A percentile compares a stretch with the other conserved stretches of the same genome.
phyloP scores from a whole-genome alignment of 2,113 vertebrate species.

The Hucho hucho region DNA sequence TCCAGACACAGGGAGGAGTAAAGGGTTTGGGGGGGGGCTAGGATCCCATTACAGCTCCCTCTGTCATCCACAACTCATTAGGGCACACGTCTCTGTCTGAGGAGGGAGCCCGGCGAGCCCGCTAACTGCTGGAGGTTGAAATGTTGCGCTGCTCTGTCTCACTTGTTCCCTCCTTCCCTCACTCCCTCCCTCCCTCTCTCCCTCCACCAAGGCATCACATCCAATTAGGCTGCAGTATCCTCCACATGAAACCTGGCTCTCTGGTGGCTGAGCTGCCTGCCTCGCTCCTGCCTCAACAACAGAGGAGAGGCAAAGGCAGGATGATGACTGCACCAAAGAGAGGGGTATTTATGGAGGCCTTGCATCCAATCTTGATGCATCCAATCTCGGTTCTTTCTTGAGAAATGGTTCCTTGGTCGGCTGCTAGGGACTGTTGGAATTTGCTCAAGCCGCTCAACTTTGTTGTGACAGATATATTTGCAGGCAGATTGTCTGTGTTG shows the following conservation, averaged over 20 bases:
- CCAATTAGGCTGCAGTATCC: background rate
- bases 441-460: background rate
- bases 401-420: no score
- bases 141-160: background rate
- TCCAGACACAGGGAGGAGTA: background rate
- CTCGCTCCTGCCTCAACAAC: background rate
- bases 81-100: background rate
- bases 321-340: background rate
- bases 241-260: background rate
- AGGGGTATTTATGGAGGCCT: no score
- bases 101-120: background rate
- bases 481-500: constrained; percentile 1
- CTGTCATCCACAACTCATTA: background rate
- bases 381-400: background rate
- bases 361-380: no score
- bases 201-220: background rate
- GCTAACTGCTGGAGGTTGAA: background rate
- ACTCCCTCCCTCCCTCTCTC: background rate
- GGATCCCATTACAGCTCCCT: background rate
- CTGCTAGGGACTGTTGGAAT: background rate
- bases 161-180: background rate
- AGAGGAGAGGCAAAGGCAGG: background rate
- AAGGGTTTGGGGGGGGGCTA: background rate
- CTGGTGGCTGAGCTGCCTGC: background rate
- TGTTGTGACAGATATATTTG: background rate